phyloP scores from a whole-genome alignment of 2,888 invertebrate species.

The Ceramica pisi region DNA sequence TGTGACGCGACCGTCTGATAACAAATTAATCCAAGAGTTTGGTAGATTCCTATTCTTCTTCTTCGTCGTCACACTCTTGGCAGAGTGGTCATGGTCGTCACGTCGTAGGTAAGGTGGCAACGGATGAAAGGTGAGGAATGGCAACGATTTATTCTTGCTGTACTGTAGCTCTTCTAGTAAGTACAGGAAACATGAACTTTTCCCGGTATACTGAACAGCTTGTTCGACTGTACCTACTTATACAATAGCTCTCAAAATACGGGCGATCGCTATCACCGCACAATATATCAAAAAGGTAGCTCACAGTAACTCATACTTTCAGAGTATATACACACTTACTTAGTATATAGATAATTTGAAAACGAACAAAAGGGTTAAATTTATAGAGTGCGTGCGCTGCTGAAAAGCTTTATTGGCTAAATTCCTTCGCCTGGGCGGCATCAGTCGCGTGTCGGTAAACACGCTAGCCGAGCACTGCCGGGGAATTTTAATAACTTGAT shows the following conservation, averaged over 20 bases:
- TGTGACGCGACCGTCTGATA: neutral
- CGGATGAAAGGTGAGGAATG: too few relatives aligned
- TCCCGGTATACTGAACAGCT: neutral
- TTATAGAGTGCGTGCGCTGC: conserved; percentile 65
- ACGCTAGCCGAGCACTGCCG: conserved; percentile 34
- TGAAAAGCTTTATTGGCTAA: conserved; percentile 59
- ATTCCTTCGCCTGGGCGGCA: conserved; percentile 54
- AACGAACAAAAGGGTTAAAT: conserved; percentile 66
- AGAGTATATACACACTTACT: too few relatives aligned
- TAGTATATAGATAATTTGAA: conserved; percentile 68
- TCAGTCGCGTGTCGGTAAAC: conserved; percentile 55
- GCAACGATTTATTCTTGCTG: too few relatives aligned
- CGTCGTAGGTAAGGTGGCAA: too few relatives aligned
- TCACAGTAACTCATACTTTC: conserved; percentile 58
- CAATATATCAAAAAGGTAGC: conserved; percentile 56
- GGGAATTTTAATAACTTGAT: conserved; percentile 41
- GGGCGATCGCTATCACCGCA: conserved; percentile 47
- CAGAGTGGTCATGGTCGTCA: too few relatives aligned
- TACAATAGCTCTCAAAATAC: conserved; percentile 30
- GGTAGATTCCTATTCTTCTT: neutral
- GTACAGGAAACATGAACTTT: neutral
- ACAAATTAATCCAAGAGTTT: neutral
- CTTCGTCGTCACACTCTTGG: too few relatives aligned
- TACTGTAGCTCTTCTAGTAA: too few relatives aligned
- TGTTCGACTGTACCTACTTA: conserved; percentile 1